Evolutionary conservation across 2,113 vertebrate species (phyloP).

Genomic region (Lichenostomus cassidix): DNA sequence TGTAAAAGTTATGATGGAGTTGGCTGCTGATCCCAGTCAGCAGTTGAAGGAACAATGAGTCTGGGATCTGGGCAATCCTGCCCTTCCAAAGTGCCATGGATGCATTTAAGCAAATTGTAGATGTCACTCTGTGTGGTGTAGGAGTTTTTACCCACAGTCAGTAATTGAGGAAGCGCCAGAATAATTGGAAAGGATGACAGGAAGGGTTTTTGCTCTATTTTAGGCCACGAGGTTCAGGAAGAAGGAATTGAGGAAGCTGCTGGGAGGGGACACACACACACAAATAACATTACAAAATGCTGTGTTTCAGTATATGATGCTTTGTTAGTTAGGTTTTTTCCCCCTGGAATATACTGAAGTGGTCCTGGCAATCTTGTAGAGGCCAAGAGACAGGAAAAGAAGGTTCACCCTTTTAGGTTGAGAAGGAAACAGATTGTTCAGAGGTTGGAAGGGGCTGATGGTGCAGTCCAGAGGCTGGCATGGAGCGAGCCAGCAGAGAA

Average conservation of each 20-base stretch:
- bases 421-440: neutral
- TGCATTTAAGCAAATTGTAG: neutral
- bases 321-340: neutral
- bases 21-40: neutral
- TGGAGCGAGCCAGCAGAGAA: neutral
- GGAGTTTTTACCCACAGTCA: neutral
- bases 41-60: neutral
- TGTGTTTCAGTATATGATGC: neutral
- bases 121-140: neutral
- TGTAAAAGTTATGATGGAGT: neutral
- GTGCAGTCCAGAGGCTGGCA: neutral
- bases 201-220: constrained; percentile 17
- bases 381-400: neutral
- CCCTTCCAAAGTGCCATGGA: neutral
- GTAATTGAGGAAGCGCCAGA: constrained; percentile 4
- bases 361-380: neutral
- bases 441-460: neutral
- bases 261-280: neutral
- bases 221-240: neutral
- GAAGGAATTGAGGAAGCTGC: constrained; percentile 21
- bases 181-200: constrained; percentile 14
- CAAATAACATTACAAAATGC: neutral
- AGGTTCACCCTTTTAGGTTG: rapidly evolving
- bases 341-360: rapidly evolving
- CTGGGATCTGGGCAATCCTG: neutral